A percentile compares a stretch with the other conserved stretches of the same genome.
phyloP scores from a whole-genome alignment of 1,140 invertebrate species.

The Coelopa frigida region DNA sequence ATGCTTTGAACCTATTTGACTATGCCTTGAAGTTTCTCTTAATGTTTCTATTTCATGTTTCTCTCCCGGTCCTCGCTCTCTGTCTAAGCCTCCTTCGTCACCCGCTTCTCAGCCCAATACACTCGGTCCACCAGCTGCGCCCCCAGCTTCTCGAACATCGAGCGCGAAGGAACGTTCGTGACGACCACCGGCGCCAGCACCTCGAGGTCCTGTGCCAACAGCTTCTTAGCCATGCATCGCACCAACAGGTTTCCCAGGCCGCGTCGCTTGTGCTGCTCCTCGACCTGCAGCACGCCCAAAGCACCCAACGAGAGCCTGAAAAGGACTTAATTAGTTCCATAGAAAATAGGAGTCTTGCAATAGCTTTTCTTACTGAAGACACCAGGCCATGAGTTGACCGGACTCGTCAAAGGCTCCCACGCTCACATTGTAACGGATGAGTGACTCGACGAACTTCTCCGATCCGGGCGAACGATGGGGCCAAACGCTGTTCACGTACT shows the following conservation, averaged over 20 bases:
- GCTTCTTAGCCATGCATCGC: constrained; percentile 22
- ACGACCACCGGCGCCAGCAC: constrained; percentile 27
- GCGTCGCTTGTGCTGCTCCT: constrained; percentile 25
- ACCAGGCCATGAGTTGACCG: constrained; percentile 32
- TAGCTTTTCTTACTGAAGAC: constrained; percentile 26
- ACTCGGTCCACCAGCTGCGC: constrained; percentile 26
- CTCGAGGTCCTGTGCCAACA: constrained; percentile 22
- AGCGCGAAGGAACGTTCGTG: constrained; percentile 24
- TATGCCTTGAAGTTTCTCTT: no score
- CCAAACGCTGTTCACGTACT: constrained; percentile 29
- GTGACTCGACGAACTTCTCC: constrained; percentile 17
- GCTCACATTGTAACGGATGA: constrained; percentile 22
- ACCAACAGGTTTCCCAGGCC: constrained; percentile 34
- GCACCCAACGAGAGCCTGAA: constrained; percentile 27
- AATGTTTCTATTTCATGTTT: no score
- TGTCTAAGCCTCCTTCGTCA: no score
- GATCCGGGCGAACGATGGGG: constrained; percentile 24
- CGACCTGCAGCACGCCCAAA: constrained; percentile 32
- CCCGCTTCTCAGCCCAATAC: no score
- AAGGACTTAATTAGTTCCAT: no score
- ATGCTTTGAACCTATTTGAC: no score
- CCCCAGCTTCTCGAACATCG: constrained; percentile 38
- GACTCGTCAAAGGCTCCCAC: constrained; percentile 25
- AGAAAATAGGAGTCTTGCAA: no score
- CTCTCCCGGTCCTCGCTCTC: no score